Evolutionary conservation across 2,888 invertebrate genomes (phyloP).

Genomic region (Eupeodes luniger): DNA sequence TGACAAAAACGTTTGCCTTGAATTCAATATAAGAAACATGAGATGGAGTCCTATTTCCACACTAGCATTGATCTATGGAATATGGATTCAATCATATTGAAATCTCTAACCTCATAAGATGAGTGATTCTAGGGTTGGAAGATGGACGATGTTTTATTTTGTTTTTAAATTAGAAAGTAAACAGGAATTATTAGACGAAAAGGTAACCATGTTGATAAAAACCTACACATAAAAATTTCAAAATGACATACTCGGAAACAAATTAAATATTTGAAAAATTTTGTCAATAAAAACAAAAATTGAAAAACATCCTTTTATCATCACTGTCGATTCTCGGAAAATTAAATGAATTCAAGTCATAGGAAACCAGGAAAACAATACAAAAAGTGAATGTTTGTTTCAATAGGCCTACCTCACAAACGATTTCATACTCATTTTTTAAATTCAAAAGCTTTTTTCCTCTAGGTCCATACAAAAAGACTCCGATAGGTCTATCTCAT

Average conservation of each 20-base stretch:
- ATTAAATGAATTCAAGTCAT: slow-evolving; percentile 13
- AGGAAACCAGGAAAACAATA: neutral
- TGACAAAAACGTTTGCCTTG: no score
- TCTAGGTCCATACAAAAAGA: slow-evolving; percentile 4
- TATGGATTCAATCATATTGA: no score
- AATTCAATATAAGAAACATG: no score
- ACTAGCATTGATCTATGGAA: no score
- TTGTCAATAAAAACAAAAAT: slow-evolving; percentile 22
- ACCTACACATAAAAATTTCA: neutral
- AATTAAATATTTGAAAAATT: slow-evolving; percentile 29
- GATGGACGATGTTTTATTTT: no score
- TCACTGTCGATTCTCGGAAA: slow-evolving; percentile 8
- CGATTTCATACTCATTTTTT: slow-evolving; percentile 25
- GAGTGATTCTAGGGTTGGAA: no score
- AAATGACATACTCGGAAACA: neutral
- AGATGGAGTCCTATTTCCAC: no score
- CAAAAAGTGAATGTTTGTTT: slow-evolving; percentile 2
- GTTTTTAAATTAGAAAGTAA: no score
- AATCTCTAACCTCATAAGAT: no score
- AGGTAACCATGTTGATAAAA: no score
- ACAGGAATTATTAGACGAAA: no score
- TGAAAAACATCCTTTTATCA: neutral
- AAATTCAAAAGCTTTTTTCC: slow-evolving; percentile 22
- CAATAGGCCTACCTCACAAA: slow-evolving; percentile 11
- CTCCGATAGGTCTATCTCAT: slow-evolving; percentile 4